phyloP scores from a whole-genome alignment of 2,888 invertebrate species.

The Hoplodrina blanda region DNA sequence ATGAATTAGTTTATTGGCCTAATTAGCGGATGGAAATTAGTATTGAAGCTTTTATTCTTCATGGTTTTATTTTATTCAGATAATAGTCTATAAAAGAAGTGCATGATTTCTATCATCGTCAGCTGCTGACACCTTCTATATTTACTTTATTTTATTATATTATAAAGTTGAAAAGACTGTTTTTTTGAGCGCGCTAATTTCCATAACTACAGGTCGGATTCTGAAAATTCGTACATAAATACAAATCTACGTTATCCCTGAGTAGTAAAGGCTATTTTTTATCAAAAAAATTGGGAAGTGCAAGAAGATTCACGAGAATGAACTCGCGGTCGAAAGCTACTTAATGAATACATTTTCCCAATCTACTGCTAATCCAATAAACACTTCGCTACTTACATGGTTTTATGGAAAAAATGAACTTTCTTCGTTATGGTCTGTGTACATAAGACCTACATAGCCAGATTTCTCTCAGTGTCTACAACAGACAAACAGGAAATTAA shows the following conservation, averaged over 20 bases:
- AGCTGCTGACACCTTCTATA: background rate
- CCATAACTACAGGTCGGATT: no score
- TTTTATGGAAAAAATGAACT: constrained; percentile 7
- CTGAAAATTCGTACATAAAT: no score
- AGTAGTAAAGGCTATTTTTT: no score
- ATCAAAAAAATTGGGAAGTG: no score
- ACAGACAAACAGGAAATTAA: constrained; percentile 32
- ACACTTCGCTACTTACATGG: background rate
- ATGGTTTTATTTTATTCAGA: background rate
- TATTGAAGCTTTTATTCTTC: no score
- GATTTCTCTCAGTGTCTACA: constrained; percentile 38
- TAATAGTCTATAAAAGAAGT: no score
- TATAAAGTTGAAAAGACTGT: no score
- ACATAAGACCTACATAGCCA: constrained; percentile 38
- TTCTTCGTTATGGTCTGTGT: constrained; percentile 43
- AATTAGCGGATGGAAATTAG: constrained; percentile 23
- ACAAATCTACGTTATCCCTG: no score
- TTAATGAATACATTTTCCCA: background rate
- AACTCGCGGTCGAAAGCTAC: no score
- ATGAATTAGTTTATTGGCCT: constrained; percentile 35
- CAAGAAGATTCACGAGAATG: no score
- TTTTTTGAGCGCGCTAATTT: no score
- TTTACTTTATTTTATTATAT: no score
- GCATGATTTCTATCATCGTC: background rate
- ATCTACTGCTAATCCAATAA: background rate